Percentiles rank a stretch among this genome's conserved stretches.
These are phyloP conservation scores for Chymomyza caudatula DNA, from an alignment of 2,888 invertebrate species.

Conservation along the genomic window DNA sequence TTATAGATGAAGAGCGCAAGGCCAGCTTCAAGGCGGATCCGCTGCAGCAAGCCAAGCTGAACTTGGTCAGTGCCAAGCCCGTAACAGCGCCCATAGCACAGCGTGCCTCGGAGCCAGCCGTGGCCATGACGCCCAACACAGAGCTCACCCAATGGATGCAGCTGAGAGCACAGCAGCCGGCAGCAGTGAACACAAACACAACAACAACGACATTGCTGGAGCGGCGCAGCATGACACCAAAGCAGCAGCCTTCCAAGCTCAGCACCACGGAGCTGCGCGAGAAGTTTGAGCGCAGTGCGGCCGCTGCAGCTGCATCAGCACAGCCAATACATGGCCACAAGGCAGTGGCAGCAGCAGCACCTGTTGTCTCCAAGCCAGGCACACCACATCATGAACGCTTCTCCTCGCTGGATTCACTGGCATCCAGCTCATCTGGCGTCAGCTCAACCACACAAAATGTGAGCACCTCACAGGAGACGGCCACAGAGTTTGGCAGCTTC, in stretches of 20 bases:
- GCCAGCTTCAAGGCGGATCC: slow-evolving; percentile 77
- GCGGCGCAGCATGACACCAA: slow-evolving; percentile 17
- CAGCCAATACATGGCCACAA: slow-evolving; percentile 29
- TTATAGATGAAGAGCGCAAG: slow-evolving; percentile 78
- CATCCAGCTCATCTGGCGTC: slow-evolving; percentile 78
- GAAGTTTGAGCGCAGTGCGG: slow-evolving; percentile 74
- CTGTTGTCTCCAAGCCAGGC: slow-evolving; percentile 37
- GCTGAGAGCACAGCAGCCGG: slow-evolving; percentile 63
- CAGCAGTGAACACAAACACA: slow-evolving; percentile 19
- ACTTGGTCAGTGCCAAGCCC: slow-evolving; percentile 39
- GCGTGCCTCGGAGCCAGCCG: slow-evolving; percentile 40
- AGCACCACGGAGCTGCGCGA: slow-evolving; percentile 77
- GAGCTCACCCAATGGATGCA: slow-evolving; percentile 73
- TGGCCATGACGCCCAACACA: slow-evolving; percentile 22
- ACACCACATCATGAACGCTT: slow-evolving; percentile 76
- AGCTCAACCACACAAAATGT: slow-evolving; percentile 77
- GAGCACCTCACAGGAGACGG: slow-evolving; percentile 76
- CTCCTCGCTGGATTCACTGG: slow-evolving; percentile 77
- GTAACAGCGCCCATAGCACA: slow-evolving; percentile 43
- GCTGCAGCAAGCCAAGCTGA: slow-evolving; percentile 64
- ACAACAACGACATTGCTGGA: slow-evolving; percentile 25
- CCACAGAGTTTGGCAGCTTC: slow-evolving; percentile 78
- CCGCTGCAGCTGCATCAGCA: slow-evolving; percentile 40
- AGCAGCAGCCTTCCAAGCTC: slow-evolving; percentile 34
- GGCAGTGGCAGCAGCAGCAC: slow-evolving; percentile 30